Percentiles rank a stretch among this genome's conserved stretches.
Conservation (phyloP, 1,140 invertebrate species). For the Spodoptera frugiperda region DNA sequence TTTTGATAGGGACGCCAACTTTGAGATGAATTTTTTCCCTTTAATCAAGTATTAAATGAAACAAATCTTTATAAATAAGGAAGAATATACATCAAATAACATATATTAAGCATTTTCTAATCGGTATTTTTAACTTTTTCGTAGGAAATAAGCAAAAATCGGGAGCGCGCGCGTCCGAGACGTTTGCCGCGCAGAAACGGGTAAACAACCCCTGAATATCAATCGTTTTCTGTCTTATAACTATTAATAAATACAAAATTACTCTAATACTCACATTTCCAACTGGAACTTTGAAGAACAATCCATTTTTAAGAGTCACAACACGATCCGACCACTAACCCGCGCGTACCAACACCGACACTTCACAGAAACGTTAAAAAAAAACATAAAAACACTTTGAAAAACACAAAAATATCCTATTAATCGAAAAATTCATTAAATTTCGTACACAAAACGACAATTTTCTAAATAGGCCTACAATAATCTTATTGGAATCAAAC, state of each 20-base stretch:
- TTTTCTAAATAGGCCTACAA: slow-evolving; percentile 76
- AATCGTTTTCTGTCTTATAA: not conserved
- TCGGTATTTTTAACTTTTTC: not conserved
- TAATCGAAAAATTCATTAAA: slow-evolving; percentile 61
- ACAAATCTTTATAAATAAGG: not conserved
- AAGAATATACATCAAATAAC: not conserved
- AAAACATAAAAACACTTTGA: slow-evolving; percentile 57
- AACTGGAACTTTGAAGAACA: slow-evolving; percentile 38
- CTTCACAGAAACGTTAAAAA: slow-evolving; percentile 65
- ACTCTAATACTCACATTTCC: slow-evolving; percentile 61
- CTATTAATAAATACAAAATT: slow-evolving; percentile 23
- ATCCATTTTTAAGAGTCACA: slow-evolving; percentile 60
- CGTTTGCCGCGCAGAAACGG: not conserved
- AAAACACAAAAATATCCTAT: slow-evolving; percentile 57
- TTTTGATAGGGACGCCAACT: slow-evolving; percentile 28
- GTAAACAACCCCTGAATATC: not conserved
- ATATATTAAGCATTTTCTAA: not conserved
- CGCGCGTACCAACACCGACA: slow-evolving; percentile 56
- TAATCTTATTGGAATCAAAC: slow-evolving; percentile 75
- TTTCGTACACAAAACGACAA: slow-evolving; percentile 49
- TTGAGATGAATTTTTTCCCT: not conserved
- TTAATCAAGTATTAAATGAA: not conserved
- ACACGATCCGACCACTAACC: slow-evolving; percentile 39
- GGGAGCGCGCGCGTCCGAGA: not conserved
- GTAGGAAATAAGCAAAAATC: not conserved